Conservation (phyloP, 2,797 vertebrate species). For the Sebastes glaucus region DNA sequence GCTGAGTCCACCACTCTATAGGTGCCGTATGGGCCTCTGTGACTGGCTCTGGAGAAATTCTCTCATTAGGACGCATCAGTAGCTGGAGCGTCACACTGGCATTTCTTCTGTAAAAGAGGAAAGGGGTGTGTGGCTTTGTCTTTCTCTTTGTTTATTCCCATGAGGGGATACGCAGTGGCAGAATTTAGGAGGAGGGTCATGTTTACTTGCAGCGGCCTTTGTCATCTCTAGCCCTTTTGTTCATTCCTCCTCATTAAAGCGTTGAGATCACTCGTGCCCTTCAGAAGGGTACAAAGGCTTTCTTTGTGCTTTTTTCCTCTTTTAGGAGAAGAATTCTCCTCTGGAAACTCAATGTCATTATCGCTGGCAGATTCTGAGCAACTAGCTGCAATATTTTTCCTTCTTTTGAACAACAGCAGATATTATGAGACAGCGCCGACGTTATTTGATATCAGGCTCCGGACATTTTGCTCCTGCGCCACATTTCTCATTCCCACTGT, state of each 20-base stretch:
- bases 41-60: conserved; percentile 17
- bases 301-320: conserved; percentile 54
- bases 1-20: conserved; percentile 26
- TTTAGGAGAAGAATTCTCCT: conserved; percentile 29
- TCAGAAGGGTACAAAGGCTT: conserved; percentile 54
- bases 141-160: conserved; percentile 65
- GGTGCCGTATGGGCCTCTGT: conserved; percentile 34
- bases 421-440: conserved; percentile 9
- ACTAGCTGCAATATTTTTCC: conserved; percentile 26
- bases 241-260: conserved; percentile 75
- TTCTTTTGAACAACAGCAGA: conserved; percentile 27
- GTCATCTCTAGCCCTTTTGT: conserved; percentile 70
- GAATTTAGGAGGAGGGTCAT: conserved; percentile 69
- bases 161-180: conserved; percentile 56
- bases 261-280: conserved; percentile 61
- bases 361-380: not conserved
- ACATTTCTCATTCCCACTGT: conserved; percentile 42
- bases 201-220: conserved; percentile 69
- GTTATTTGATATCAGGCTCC: conserved; percentile 20
- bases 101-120: conserved; percentile 57
- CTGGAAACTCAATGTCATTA: conserved; percentile 52
- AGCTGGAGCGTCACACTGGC: conserved; percentile 68
- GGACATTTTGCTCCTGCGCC: conserved; percentile 31
- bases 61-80: conserved; percentile 79
- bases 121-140: conserved; percentile 46